Evolutionary conservation across 2,797 vertebrate genomes (phyloP), one percentile per base, ranked within the genome.

Genomic region (Lutjanus argentimaculatus): DNA sequence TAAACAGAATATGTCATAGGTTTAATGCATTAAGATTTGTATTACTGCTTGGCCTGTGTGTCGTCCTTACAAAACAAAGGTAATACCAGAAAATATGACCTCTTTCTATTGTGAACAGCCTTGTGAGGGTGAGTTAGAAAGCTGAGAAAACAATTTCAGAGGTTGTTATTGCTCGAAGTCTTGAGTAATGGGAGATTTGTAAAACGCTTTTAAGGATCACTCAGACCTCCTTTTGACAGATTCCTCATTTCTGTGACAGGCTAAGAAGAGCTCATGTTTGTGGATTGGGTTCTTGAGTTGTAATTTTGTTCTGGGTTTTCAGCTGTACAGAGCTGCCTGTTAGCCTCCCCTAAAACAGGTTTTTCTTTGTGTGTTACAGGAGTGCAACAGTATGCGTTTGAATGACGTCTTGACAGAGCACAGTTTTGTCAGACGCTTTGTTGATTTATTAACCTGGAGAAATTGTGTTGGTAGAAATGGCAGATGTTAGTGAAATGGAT

Each of bases 231-330:
- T 14, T 69, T 36, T 70, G 13, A 69, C 56, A 46, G 64, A 77
- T 64, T 55, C 9, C 36, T 45, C 7, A 45, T 80, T 61, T 52
- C 53, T 74, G 17, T 80, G 68, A 45, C 16, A 45, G 15, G 11
- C 1, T 17, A 21, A 12, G 10, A 61, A 56, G 15, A 40, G 19
- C 6, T 1, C 10, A 22, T 8, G 14, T 64, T 67, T 81, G 22
- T 74, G 17, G 40, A 43, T 19, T 0, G 12, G 21, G 43, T 30
- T 12, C 21, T 57, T 77, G 46, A 79, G n/a, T 51, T 66, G n/a
- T 69, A 5, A 77, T 79, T 61, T 51, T 56, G 17, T 45, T 68
- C 25, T 52, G n/a, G 25, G 49, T 25, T 77, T 67, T 79, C 55
- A 65, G 65, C 45, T 58, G 16, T 65, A 19, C 12, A 12, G 30